These are phyloP conservation scores for Drosophila anomelani DNA, from an alignment of 2,888 invertebrate genomes.

Conservation along the genomic window DNA sequence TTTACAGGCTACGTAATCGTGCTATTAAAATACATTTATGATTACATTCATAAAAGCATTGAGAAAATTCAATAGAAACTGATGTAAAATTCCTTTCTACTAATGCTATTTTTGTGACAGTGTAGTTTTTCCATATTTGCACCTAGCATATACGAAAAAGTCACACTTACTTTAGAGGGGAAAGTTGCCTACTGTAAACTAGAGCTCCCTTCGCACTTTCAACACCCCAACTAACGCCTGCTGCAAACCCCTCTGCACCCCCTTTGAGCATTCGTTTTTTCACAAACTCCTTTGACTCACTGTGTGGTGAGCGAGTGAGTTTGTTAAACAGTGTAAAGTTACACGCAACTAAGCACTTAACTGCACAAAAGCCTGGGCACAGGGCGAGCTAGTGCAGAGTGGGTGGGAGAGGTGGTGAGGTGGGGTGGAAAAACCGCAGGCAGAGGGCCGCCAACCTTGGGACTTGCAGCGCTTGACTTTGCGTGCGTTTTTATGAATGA, in stretches of 20 bases:
- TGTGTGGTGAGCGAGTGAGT: conserved; percentile 60
- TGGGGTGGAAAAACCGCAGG: conserved; percentile 50
- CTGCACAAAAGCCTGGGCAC: conserved; percentile 69
- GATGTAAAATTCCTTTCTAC: background rate
- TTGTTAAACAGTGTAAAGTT: conserved; percentile 79
- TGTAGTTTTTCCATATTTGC: conserved; percentile 55
- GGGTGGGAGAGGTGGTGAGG: background rate
- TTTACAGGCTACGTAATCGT: background rate
- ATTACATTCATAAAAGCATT: too few species aligned
- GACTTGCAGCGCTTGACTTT: conserved; percentile 58
- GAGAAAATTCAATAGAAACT: too few species aligned
- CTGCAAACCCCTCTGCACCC: background rate
- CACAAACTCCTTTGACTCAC: conserved; percentile 45
- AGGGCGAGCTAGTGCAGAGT: conserved; percentile 2
- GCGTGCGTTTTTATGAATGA: conserved; percentile 79
- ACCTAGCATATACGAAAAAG: conserved; percentile 54
- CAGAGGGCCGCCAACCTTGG: conserved; percentile 61
- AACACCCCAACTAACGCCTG: conserved; percentile 5
- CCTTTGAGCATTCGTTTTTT: conserved; percentile 35
- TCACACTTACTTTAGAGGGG: conserved; percentile 20
- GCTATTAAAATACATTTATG: background rate
- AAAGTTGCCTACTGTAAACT: conserved; percentile 4
- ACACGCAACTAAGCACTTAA: conserved; percentile 79
- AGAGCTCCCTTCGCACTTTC: conserved; percentile 17
- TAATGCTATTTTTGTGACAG: background rate